Conservation (phyloP, 2,888 invertebrate genomes). For the Molanna angustata region DNA sequence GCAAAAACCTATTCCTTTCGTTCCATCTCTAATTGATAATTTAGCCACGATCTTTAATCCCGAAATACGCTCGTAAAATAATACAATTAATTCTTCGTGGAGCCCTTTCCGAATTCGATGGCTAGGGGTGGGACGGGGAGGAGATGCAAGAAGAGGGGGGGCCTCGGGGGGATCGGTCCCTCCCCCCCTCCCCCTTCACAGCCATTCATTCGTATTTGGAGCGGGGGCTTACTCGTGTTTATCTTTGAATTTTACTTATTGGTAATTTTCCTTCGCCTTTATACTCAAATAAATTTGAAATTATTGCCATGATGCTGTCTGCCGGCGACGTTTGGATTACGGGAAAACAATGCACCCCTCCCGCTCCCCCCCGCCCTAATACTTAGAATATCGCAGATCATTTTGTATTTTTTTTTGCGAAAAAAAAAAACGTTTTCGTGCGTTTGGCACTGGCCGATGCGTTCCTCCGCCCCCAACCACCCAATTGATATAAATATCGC, state of each 20-base stretch:
- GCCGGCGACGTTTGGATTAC: constrained; percentile 17
- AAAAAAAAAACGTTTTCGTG: constrained; percentile 2
- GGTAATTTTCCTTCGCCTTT: constrained; percentile 25
- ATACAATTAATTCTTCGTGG: constrained; percentile 54
- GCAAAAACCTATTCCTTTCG: constrained; percentile 31
- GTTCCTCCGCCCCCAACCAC: too few relatives aligned
- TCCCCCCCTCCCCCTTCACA: constrained; percentile 7
- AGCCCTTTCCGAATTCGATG: constrained; percentile 21
- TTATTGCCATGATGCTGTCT: constrained; percentile 18
- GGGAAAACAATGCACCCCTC: constrained; percentile 11
- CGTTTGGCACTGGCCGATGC: background rate
- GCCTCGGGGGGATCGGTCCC: too few relatives aligned
- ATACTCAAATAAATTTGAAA: constrained; percentile 18
- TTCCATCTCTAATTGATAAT: constrained; percentile 56
- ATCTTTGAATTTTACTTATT: constrained; percentile 32
- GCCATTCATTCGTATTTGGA: constrained; percentile 11
- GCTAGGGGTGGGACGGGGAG: constrained; percentile 10
- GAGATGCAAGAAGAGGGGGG: constrained; percentile 16
- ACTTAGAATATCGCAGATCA: background rate
- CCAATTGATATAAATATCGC: too few relatives aligned
- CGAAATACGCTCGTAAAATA: constrained; percentile 44
- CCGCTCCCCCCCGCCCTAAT: too few relatives aligned
- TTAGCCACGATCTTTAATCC: constrained; percentile 52
- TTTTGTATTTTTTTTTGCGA: background rate
- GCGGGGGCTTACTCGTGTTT: constrained; percentile 21